Percentiles rank a stretch among this genome's conserved stretches.
Evolutionary conservation across 2,888 invertebrate species (phyloP).

Genomic region (Nebria salina): DNA sequence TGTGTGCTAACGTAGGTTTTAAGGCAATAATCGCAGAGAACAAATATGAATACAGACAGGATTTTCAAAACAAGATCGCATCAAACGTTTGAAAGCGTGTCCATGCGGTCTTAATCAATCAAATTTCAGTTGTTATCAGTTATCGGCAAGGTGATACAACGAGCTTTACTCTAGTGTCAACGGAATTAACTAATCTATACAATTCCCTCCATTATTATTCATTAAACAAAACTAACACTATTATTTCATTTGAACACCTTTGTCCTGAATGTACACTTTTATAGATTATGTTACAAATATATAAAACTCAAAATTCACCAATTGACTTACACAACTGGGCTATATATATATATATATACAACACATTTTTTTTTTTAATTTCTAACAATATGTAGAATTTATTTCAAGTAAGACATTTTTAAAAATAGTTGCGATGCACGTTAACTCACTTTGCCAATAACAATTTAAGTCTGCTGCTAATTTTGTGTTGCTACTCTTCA

Average conservation of each 20-base stretch:
- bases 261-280: no score
- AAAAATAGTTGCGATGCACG: background rate
- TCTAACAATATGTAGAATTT: no score
- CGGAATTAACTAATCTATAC: no score
- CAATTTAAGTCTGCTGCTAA: background rate
- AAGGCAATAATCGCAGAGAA: conserved; percentile 46
- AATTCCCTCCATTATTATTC: no score
- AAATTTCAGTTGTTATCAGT: background rate
- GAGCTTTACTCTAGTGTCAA: background rate
- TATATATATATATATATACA: no score
- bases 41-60: conserved; percentile 5
- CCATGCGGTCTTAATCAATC: background rate
- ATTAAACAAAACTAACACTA: no score
- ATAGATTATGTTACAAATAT: no score
- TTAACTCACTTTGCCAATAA: background rate
- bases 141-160: background rate
- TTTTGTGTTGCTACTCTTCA: conserved; percentile 3
- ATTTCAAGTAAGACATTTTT: no score
- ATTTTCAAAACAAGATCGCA: background rate
- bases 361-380: no score
- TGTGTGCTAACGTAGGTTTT: conserved; percentile 46
- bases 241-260: no score
- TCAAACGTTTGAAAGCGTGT: background rate
- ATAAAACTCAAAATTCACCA: no score
- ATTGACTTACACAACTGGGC: no score